Percentiles rank a stretch among this genome's conserved stretches.
Conservation (phyloP, 2,888 invertebrate genomes). For the Galeruca laticollis region DNA sequence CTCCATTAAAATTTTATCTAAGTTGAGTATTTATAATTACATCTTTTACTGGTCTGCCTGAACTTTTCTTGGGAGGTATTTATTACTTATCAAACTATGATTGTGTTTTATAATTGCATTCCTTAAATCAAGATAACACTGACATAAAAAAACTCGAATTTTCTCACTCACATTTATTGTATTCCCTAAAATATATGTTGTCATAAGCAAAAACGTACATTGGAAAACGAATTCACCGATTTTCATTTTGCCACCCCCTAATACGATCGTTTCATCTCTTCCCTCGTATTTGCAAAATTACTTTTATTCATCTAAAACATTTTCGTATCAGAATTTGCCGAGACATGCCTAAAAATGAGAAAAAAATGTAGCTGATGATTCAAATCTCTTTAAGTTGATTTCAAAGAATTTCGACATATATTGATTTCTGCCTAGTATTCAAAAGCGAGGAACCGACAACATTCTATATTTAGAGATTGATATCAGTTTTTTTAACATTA, state of each 20-base stretch:
- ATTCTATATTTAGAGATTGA: conserved; percentile 50
- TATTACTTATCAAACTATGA: too few relatives aligned
- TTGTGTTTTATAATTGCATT: background rate
- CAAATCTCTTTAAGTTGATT: conserved; percentile 22
- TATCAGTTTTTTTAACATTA: conserved; percentile 53
- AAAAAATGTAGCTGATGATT: conserved; percentile 16
- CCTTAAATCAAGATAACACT: background rate
- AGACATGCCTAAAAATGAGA: conserved; percentile 8
- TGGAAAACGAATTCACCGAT: background rate
- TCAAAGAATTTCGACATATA: conserved; percentile 5
- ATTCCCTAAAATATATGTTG: background rate
- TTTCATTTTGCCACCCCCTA: conserved; percentile 5
- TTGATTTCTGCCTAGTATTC: conserved; percentile 17
- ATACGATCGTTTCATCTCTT: conserved; percentile 12
- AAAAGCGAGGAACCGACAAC: conserved; percentile 36
- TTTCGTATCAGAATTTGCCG: conserved; percentile 15
- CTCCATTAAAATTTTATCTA: too few relatives aligned
- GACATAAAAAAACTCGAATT: background rate
- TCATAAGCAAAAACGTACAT: background rate
- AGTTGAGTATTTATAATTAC: too few relatives aligned
- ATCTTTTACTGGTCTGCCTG: too few relatives aligned
- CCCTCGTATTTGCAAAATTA: conserved; percentile 12
- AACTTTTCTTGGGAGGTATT: too few relatives aligned
- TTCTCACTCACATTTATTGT: background rate
- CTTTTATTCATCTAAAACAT: conserved; percentile 9